A percentile compares a stretch with the other conserved stretches of the same genome.
These are phyloP conservation scores for Pseudoatta argentina DNA, from an alignment of 1,140 invertebrate species.

Conservation along the genomic window DNA sequence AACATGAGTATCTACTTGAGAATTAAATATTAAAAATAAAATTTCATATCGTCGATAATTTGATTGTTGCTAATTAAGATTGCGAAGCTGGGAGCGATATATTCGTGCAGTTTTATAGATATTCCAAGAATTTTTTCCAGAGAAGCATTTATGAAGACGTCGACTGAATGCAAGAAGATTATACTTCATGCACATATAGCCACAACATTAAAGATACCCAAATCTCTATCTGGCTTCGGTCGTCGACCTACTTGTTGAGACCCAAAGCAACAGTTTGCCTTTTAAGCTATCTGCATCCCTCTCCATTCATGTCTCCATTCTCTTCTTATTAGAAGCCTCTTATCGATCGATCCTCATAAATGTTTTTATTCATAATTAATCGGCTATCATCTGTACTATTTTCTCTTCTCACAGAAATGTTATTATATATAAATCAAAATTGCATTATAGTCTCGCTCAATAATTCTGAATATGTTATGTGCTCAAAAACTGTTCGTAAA, in stretches of 20 bases:
- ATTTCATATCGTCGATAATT: neutral
- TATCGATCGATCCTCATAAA: neutral
- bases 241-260: conserved; percentile 83
- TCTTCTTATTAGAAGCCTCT: conserved; percentile 29
- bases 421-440: conserved; percentile 18
- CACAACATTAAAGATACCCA: conserved; percentile 23
- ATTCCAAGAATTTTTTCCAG: neutral
- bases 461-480: neutral
- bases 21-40: neutral
- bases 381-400: neutral
- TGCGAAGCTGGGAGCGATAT: neutral
- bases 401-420: conserved; percentile 3
- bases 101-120: neutral
- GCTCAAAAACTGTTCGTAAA: neutral
- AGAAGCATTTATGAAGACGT: neutral
- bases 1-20: neutral
- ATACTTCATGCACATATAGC: neutral
- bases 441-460: neutral
- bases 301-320: neutral
- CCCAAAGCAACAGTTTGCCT: conserved; percentile 85
- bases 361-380: conserved; percentile 40
- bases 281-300: conserved; percentile 72
- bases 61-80: conserved; percentile 8
- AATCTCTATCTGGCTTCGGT: conserved; percentile 32
- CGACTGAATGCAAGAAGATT: neutral